These are phyloP conservation scores for Ligdia adustata DNA, from an alignment of 2,888 invertebrate species.

Conservation along the genomic window DNA sequence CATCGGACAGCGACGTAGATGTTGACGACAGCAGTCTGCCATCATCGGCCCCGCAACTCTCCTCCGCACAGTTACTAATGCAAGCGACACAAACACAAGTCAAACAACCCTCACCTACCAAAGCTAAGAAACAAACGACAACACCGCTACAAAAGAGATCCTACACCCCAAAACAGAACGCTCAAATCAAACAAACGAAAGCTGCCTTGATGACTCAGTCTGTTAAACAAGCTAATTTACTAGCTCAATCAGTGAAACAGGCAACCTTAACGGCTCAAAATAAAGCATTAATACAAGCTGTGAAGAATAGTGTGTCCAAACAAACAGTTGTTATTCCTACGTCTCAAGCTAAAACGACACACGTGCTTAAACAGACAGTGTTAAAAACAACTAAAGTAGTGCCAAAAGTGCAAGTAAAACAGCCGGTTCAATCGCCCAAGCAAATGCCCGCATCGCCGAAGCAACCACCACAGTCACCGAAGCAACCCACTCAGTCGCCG, in stretches of 20 bases:
- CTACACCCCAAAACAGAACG: conserved; percentile 33
- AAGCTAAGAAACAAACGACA: conserved; percentile 52
- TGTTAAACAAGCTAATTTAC: conserved; percentile 56
- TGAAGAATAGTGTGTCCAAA: conserved; percentile 29
- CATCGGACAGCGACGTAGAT: conserved; percentile 76
- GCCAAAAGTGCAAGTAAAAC: conserved; percentile 25
- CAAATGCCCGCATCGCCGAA: conserved; percentile 16
- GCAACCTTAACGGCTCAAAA: conserved; percentile 38
- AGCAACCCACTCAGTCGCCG: conserved; percentile 16
- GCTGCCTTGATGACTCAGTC: conserved; percentile 57
- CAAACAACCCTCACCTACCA: conserved; percentile 40
- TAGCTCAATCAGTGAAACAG: conserved; percentile 54
- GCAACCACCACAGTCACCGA: conserved; percentile 7
- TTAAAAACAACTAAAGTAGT: conserved; percentile 11
- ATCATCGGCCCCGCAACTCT: conserved; percentile 51
- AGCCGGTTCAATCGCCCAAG: conserved; percentile 26
- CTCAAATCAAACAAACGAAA: conserved; percentile 40
- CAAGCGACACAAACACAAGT: conserved; percentile 60
- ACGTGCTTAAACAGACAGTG: conserved; percentile 14
- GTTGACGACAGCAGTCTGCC: conserved; percentile 63
- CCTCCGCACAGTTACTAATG: conserved; percentile 72
- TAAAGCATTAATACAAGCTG: conserved; percentile 35
- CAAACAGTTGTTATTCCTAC: conserved; percentile 36
- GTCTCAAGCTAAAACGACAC: conserved; percentile 22
- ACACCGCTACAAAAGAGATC: conserved; percentile 36